Percentiles rank a stretch among this genome's conserved stretches.
These are phyloP conservation scores for Acrocera orbiculus DNA, from an alignment of 2,888 invertebrate genomes.

Conservation along the genomic window DNA sequence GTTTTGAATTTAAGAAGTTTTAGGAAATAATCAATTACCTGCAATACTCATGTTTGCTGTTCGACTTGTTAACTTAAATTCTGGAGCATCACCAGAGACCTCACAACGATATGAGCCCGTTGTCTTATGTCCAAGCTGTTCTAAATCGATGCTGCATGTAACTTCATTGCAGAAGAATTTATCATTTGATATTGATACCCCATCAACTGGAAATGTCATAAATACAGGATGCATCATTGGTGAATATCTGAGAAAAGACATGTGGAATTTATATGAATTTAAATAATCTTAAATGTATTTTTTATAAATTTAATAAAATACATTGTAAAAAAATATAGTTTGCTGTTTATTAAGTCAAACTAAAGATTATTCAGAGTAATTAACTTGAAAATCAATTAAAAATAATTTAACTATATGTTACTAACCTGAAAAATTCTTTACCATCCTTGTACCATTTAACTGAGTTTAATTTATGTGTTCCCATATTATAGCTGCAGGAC, in stretches of 20 bases:
- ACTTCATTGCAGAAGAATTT: slow-evolving; percentile 24
- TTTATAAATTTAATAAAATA: too few relatives aligned
- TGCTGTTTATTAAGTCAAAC: too few relatives aligned
- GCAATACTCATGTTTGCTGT: slow-evolving; percentile 39
- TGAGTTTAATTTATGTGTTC: slow-evolving; percentile 33
- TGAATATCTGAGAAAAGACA: slow-evolving; percentile 20
- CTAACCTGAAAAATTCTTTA: slow-evolving; percentile 35
- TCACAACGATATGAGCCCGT: slow-evolving; percentile 41
- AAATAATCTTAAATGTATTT: too few relatives aligned
- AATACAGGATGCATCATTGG: slow-evolving; percentile 24
- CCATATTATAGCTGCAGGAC: slow-evolving; percentile 34
- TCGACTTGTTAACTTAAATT: slow-evolving; percentile 36
- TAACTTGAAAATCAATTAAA: too few relatives aligned
- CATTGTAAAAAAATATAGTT: too few relatives aligned
- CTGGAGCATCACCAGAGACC: slow-evolving; percentile 41
- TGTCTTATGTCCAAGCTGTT: slow-evolving; percentile 22
- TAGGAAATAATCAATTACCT: too few relatives aligned
- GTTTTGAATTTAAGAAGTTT: too few relatives aligned
- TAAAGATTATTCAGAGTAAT: too few relatives aligned
- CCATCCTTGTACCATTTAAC: slow-evolving; percentile 37
- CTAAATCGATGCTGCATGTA: slow-evolving; percentile 24
- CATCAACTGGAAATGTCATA: slow-evolving; percentile 22
- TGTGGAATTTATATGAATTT: too few relatives aligned
- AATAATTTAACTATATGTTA: slow-evolving; percentile 1
- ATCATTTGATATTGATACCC: slow-evolving; percentile 21